A percentile compares a stretch with the other conserved stretches of the same genome.
phyloP scores from a whole-genome alignment of 1,140 invertebrate species.

The Drosophila nebulosa region DNA sequence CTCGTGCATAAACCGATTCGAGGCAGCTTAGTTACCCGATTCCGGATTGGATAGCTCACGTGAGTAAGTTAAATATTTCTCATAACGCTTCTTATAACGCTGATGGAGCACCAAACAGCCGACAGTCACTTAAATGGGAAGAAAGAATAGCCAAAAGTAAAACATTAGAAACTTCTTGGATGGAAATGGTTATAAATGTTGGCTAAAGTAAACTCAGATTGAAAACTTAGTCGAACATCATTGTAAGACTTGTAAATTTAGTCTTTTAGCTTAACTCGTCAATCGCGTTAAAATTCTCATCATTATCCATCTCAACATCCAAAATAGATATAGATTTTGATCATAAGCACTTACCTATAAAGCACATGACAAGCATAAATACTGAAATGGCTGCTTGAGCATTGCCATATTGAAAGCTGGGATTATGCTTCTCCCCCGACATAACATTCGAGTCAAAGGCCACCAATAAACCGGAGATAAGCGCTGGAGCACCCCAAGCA shows the following conservation, averaged over 20 bases:
- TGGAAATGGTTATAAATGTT: background rate
- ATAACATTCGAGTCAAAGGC: conserved; percentile 81
- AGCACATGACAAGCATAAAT: conserved; percentile 85
- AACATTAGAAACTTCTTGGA: background rate
- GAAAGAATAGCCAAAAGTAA: background rate
- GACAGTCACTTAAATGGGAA: conserved; percentile 84
- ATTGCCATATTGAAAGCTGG: conserved; percentile 90
- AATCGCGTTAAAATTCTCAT: conserved; percentile 34
- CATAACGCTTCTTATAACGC: conserved; percentile 84
- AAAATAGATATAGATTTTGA: too few species aligned
- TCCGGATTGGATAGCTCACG: conserved; percentile 77
- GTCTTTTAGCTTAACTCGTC: conserved; percentile 47
- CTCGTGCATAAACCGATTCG: too few species aligned
- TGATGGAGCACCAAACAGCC: conserved; percentile 89
- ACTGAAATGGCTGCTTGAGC: conserved; percentile 87
- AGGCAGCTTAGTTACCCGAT: conserved; percentile 51
- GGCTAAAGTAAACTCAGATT: background rate
- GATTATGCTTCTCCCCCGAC: conserved; percentile 84
- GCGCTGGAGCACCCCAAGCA: conserved; percentile 87
- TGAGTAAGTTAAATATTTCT: conserved; percentile 81
- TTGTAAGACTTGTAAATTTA: background rate
- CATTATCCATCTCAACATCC: too few species aligned
- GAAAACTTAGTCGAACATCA: background rate
- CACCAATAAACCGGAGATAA: conserved; percentile 83
- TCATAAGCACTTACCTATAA: conserved; percentile 85